phyloP scores from a whole-genome alignment of 1,140 invertebrate genomes.

The Hypsibius dujardini region DNA sequence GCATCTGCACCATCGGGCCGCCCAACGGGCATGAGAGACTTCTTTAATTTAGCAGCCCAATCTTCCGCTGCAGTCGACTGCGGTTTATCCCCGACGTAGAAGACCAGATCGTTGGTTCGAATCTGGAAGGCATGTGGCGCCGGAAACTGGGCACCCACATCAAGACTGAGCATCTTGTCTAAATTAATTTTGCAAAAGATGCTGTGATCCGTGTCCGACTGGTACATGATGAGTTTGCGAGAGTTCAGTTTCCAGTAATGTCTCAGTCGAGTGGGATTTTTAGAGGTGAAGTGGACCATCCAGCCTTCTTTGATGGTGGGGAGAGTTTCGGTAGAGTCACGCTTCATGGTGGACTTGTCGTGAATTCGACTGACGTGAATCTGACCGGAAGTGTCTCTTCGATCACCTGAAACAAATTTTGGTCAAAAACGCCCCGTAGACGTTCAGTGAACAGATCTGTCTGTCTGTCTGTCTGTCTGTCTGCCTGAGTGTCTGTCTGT shows the following conservation, averaged over 20 bases:
- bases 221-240: not conserved
- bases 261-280: slow-evolving; percentile 5
- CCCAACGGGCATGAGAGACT: slow-evolving; percentile 4
- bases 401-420: too few species aligned
- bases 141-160: not conserved
- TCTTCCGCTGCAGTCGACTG: slow-evolving; percentile 4
- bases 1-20: not conserved
- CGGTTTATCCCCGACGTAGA: slow-evolving; percentile 11
- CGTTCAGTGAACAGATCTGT: too few species aligned
- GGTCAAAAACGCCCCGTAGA: too few species aligned
- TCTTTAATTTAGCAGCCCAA: not conserved
- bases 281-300: slow-evolving; percentile 11
- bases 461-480: too few species aligned
- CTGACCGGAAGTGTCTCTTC: too few species aligned
- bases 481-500: too few species aligned
- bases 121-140: slow-evolving; percentile 6
- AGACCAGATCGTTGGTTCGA: not conserved
- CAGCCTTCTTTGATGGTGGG: slow-evolving; percentile 6
- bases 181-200: not conserved
- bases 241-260: slow-evolving; percentile 14
- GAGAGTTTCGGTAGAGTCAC: not conserved
- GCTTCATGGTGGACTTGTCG: not conserved
- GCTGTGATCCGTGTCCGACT: not conserved
- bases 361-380: not conserved
- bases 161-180: not conserved